phyloP scores from a whole-genome alignment of 1,140 invertebrate species.

The Cryptotermes secundus region DNA sequence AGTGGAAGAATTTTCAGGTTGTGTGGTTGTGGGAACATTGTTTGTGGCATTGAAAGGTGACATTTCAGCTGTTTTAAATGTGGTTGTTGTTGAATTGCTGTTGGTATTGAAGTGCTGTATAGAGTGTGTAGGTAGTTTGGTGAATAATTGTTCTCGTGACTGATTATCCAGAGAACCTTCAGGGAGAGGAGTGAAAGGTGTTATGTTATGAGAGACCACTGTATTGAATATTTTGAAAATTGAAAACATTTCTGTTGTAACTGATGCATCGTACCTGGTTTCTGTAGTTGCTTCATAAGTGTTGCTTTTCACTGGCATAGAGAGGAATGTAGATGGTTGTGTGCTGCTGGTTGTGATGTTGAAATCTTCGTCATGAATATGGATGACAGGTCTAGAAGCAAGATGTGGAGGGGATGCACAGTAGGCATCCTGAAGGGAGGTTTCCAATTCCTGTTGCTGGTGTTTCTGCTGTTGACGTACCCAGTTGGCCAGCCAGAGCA shows the following conservation, averaged over 20 bases:
- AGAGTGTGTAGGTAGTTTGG: not conserved
- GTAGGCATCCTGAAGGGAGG: slow-evolving; percentile 40
- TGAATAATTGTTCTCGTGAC: not conserved
- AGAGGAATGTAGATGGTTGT: not conserved
- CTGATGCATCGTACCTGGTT: not conserved
- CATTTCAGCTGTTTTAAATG: not conserved
- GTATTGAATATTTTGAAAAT: not conserved
- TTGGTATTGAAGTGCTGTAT: not conserved
- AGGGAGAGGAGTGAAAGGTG: not conserved
- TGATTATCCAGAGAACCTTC: not conserved
- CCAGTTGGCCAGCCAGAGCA: slow-evolving; percentile 66
- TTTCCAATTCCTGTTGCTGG: slow-evolving; percentile 42
- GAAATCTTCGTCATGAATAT: slow-evolving; percentile 45
- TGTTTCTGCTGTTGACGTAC: slow-evolving; percentile 53
- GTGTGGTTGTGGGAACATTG: not conserved
- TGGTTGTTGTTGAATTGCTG: not conserved
- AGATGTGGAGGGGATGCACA: slow-evolving; percentile 48
- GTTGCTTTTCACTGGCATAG: not conserved
- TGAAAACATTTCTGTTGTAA: not conserved
- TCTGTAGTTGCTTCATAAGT: not conserved
- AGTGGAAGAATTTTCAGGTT: not conserved
- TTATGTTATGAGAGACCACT: not conserved
- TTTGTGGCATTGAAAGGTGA: no score
- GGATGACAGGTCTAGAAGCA: slow-evolving; percentile 47
- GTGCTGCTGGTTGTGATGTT: slow-evolving; percentile 9